Conservation (phyloP, 2,113 vertebrate species). For the Notothenia coriiceps region DNA sequence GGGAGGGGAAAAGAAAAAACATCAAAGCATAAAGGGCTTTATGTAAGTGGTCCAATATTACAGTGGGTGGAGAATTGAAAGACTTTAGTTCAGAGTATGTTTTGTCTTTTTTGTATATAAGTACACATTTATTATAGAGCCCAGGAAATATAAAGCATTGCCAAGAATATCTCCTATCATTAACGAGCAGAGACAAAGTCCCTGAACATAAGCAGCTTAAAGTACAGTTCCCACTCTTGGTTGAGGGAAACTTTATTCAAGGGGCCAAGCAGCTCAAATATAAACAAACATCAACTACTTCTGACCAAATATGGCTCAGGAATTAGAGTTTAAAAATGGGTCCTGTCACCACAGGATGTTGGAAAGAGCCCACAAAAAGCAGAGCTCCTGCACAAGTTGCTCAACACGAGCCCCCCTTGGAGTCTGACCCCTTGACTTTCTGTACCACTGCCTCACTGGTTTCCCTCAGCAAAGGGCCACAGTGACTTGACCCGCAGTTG, state of each 20-base stretch:
- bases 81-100: not conserved
- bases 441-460: constrained; percentile 6
- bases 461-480: constrained; percentile 24
- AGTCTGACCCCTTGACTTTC: constrained; percentile 27
- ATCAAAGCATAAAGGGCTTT: constrained; percentile 37
- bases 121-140: constrained; percentile 11
- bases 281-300: constrained; percentile 78
- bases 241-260: constrained; percentile 59
- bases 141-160: constrained; percentile 15
- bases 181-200: constrained; percentile 67
- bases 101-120: constrained; percentile 10
- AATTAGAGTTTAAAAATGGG: constrained; percentile 71
- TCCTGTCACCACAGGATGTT: constrained; percentile 80
- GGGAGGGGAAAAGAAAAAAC: constrained; percentile 20
- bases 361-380: constrained; percentile 70
- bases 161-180: constrained; percentile 67
- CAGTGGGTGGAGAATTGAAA: constrained; percentile 18
- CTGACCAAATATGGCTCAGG: constrained; percentile 77
- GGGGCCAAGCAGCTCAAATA: constrained; percentile 68
- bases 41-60: not conserved
- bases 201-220: constrained; percentile 74
- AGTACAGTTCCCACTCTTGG: constrained; percentile 63
- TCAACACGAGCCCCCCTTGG: constrained; percentile 35
- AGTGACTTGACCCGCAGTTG: constrained; percentile 50
- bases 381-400: constrained; percentile 59